Conservation (phyloP, 2,888 invertebrate species). For the Spatulosminthurus flaviceps region DNA sequence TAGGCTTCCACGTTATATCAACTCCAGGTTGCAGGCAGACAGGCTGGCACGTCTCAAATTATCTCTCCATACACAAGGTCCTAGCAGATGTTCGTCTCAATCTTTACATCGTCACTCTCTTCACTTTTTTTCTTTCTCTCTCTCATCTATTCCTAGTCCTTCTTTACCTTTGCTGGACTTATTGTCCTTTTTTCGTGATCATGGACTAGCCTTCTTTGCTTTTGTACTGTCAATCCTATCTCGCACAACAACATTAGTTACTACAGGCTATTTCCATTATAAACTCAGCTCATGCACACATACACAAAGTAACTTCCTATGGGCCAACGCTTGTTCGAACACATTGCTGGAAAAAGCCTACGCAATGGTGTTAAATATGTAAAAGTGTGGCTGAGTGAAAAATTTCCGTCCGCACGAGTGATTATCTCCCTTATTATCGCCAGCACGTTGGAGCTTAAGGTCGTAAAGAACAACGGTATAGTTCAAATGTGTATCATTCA, state of each 20-base stretch:
- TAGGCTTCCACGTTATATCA: background rate
- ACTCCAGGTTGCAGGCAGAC: constrained; percentile 46
- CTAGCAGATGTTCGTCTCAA: constrained; percentile 29
- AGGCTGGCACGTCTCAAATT: constrained; percentile 47
- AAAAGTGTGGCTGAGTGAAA: background rate
- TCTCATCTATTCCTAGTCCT: background rate
- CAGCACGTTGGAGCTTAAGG: no score
- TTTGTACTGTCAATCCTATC: constrained; percentile 14
- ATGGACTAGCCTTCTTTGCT: background rate
- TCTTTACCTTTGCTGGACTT: constrained; percentile 26
- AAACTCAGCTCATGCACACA: background rate
- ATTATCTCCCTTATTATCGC: no score
- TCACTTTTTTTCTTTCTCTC: constrained; percentile 15
- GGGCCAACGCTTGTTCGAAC: no score
- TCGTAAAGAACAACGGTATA: no score
- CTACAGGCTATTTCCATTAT: constrained; percentile 12
- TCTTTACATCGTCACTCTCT: constrained; percentile 39
- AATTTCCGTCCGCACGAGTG: no score
- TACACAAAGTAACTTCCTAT: background rate
- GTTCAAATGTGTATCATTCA: no score
- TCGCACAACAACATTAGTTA: background rate
- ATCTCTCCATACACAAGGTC: constrained; percentile 25
- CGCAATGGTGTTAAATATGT: background rate
- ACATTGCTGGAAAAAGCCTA: background rate
- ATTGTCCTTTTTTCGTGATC: constrained; percentile 13